Conservation (phyloP, 2,888 invertebrate species). For the Meloe dianella region DNA sequence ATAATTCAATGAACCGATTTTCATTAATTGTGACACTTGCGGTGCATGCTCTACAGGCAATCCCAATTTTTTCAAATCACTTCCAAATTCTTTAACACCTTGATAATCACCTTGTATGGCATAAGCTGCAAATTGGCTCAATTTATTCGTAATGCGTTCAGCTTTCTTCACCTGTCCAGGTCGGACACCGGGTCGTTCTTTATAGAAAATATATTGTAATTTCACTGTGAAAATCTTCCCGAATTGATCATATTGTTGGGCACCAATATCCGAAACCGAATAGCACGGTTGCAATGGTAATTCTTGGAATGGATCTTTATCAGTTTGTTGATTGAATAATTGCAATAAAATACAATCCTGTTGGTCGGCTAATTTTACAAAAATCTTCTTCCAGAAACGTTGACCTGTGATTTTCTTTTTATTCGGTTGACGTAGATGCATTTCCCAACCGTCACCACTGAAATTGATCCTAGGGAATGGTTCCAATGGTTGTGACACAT, state of each 20-base stretch:
- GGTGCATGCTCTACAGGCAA: conserved; percentile 97
- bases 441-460: conserved; percentile 90
- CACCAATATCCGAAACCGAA: conserved; percentile 91
- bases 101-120: conserved; percentile 93
- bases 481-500: conserved; percentile 88
- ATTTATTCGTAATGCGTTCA: conserved; percentile 86
- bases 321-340: conserved; percentile 79
- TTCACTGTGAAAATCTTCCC: conserved; percentile 99
- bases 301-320: conserved; percentile 94
- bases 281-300: conserved; percentile 93
- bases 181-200: conserved; percentile 94
- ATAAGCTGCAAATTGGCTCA: conserved; percentile 92
- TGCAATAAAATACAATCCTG: conserved; percentile 87
- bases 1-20: conserved; percentile 88
- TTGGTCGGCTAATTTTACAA: conserved; percentile 78
- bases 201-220: conserved; percentile 96
- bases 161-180: conserved; percentile 95
- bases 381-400: conserved; percentile 96
- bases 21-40: conserved; percentile 94
- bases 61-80: conserved; percentile 90
- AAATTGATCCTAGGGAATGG: conserved; percentile 84
- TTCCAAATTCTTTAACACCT: conserved; percentile 89
- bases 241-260: conserved; percentile 98
- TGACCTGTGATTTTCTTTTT: conserved; percentile 96
- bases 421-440: conserved; percentile 93